phyloP scores from a whole-genome alignment of 2,113 vertebrate species.

The Entomyzon cyanotis region DNA sequence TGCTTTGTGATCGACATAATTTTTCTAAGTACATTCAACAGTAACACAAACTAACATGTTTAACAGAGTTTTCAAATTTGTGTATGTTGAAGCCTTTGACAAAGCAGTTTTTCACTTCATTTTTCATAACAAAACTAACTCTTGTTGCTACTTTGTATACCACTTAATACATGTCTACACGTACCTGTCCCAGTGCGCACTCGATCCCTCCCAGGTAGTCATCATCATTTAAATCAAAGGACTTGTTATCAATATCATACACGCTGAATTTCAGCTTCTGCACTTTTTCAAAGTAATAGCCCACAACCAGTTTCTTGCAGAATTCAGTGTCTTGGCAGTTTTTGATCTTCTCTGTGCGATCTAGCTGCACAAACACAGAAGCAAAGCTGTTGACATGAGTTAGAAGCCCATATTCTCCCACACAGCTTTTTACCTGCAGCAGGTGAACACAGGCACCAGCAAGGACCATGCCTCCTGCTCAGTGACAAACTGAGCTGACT shows the following conservation, averaged over 20 bases:
- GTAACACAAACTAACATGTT: neutral
- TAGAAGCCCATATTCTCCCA: neutral
- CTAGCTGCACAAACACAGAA: slow-evolving; percentile 71
- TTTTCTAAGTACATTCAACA: accelerated
- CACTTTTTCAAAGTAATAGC: slow-evolving; percentile 91
- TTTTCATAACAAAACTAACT: neutral
- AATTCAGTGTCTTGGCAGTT: slow-evolving; percentile 88
- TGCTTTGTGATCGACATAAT: neutral
- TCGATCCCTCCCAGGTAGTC: slow-evolving; percentile 89
- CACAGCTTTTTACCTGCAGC: neutral
- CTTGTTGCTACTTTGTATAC: neutral
- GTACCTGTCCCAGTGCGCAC: slow-evolving; percentile 89
- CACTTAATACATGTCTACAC: accelerated
- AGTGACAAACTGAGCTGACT: accelerated
- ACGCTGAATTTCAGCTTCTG: slow-evolving; percentile 86
- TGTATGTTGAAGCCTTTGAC: neutral
- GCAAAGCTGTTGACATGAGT: neutral
- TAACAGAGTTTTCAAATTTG: neutral
- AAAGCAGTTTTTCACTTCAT: neutral
- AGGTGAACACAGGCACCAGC: neutral
- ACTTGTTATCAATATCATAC: slow-evolving; percentile 92
- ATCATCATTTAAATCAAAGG: slow-evolving; percentile 81
- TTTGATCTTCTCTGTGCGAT: slow-evolving; percentile 81
- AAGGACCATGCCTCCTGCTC: accelerated
- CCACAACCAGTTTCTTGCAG: slow-evolving; percentile 82